These are phyloP conservation scores for Chaunax sp. DNA, from an alignment of 2,797 vertebrate species.

Conservation along the genomic window DNA sequence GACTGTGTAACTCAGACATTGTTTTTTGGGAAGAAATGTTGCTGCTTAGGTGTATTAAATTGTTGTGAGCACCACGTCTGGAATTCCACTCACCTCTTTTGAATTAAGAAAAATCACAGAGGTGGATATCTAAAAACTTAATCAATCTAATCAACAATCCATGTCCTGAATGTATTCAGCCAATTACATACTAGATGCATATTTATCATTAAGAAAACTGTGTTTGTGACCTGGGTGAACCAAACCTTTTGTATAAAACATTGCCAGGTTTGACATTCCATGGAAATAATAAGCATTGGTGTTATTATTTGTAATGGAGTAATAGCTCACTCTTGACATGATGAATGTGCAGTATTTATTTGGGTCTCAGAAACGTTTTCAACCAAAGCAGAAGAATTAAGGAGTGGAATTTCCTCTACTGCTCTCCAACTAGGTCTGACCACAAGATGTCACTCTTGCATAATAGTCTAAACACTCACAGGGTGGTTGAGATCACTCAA, in stretches of 20 bases:
- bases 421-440: background rate
- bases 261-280: too few relatives aligned
- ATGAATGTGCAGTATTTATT: background rate
- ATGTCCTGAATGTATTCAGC: background rate
- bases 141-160: background rate
- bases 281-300: too few relatives aligned
- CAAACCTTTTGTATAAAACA: background rate
- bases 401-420: background rate
- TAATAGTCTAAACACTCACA: constrained; percentile 12
- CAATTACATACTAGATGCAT: background rate
- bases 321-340: too few relatives aligned
- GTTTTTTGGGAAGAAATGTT: too few relatives aligned
- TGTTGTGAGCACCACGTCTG: too few relatives aligned
- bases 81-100: too few relatives aligned
- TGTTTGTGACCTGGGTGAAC: background rate
- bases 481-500: too few relatives aligned
- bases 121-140: background rate
- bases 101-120: too few relatives aligned
- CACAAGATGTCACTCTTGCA: constrained; percentile 61
- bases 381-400: background rate
- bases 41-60: too few relatives aligned
- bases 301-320: too few relatives aligned
- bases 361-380: too few relatives aligned
- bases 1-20: too few relatives aligned
- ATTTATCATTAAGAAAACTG: background rate